Evolutionary conservation across 2,797 vertebrate genomes (phyloP), one percentile per base, ranked within the genome.

Genomic region (Graptemys geographica): DNA sequence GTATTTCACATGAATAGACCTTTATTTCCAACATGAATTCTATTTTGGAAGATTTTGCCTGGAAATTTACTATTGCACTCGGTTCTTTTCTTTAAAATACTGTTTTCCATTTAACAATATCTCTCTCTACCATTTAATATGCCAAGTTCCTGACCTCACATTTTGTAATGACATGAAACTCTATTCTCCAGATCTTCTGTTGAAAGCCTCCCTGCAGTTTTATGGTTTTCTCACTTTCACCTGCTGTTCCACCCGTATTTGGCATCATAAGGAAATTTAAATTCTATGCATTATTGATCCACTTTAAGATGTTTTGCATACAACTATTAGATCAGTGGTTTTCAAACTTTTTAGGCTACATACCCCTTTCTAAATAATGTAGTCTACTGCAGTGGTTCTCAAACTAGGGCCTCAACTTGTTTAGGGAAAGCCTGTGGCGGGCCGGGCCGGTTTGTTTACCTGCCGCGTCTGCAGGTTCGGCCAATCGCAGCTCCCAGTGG

Each of bases 31-130:
- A 15, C 23, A 90, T 49, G 69, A 31, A 49, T 49, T 78, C 74
- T 31, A 31, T 47, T 88, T 65, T 62, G 86, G 82, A 96, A 90
- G 2, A 28, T 56, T 25, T 57, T 81, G 25, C 53, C 31, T 83
- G 7, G 81, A 11, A 84, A 84, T 65, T 18, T 86, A 82, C 52
- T 74, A 81, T 62, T 10, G 7, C 21, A 87, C 9, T 8, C 44
- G 81, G 8, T 85, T 33, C 4, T 62, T 92, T 92, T 83, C 69
- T 81, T 80, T 41, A 93, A 93, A 62, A 91, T 85, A 92, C 37
- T 81, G 25, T 49, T 79, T 94, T 95, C 59, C 81, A 81, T 53
- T 76, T 93, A 87, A 33, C 28, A 79, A 7, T 0, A 1, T 9
- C 1, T 57, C 72, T 90, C 91, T 89, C 49, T n/a, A 80, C 79